Conservation (phyloP, 2,797 vertebrate species). For the Crenuchus spilurus region DNA sequence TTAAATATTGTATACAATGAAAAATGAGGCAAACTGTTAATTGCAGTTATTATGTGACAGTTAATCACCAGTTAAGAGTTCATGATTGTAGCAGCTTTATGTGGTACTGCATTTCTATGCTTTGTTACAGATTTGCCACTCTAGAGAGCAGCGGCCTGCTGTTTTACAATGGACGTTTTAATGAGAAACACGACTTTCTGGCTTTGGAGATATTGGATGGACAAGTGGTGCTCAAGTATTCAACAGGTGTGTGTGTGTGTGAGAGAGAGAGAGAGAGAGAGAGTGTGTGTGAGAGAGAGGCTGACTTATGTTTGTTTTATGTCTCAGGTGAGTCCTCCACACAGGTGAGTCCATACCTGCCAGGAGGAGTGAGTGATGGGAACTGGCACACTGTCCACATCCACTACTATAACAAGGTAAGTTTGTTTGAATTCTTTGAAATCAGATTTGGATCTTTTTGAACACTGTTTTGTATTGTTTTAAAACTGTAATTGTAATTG, state of each 20-base stretch:
- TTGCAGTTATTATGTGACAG: too few relatives aligned
- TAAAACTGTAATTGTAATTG: too few relatives aligned
- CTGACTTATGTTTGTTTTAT: conserved; percentile 19
- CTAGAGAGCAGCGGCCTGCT: conserved; percentile 88
- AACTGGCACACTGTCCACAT: conserved; percentile 95
- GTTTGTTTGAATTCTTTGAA: too few relatives aligned
- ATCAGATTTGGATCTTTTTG: too few relatives aligned
- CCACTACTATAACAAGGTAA: conserved; percentile 96
- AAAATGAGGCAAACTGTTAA: too few relatives aligned
- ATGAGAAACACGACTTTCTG: conserved; percentile 96
- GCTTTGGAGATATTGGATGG: conserved; percentile 92
- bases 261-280: not conserved
- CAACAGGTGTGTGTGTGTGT: conserved; percentile 83
- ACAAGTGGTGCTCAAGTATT: conserved; percentile 95
- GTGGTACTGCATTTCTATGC: conserved; percentile 37
- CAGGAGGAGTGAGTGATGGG: conserved; percentile 94
- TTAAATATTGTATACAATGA: too few relatives aligned
- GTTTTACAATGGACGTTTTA: conserved; percentile 96
- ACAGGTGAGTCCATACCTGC: conserved; percentile 89
- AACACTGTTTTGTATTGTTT: too few relatives aligned
- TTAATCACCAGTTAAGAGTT: too few relatives aligned
- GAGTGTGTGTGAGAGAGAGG: conserved; percentile 10
- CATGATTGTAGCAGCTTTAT: too few relatives aligned
- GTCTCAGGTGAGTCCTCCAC: conserved; percentile 91
- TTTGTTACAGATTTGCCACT: conserved; percentile 87